Evolutionary conservation across 2,797 vertebrate species (phyloP).

Genomic region (Pelodytes ibericus): DNA sequence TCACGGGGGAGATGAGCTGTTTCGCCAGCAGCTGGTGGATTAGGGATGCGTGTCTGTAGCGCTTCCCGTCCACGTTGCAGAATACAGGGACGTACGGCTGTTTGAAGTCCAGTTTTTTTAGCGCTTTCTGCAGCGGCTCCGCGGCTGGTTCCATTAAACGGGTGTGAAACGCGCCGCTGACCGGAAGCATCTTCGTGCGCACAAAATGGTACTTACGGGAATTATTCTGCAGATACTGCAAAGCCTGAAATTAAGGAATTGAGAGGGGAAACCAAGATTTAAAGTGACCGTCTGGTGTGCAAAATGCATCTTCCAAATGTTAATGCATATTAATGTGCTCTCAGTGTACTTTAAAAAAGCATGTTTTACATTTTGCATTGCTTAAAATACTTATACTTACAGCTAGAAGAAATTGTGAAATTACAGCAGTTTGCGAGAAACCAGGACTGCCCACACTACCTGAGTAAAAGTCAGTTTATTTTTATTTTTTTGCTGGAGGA

Average conservation of each 20-base stretch:
- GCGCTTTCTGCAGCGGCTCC: constrained; percentile 76
- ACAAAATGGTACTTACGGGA: constrained; percentile 75
- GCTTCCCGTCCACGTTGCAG: constrained; percentile 85
- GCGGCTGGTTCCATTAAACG: constrained; percentile 83
- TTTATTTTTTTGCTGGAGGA: too few relatives aligned
- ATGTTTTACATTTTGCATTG: too few relatives aligned
- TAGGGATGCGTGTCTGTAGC: constrained; percentile 79
- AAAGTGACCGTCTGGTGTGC: too few relatives aligned
- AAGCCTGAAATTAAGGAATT: constrained; percentile 79
- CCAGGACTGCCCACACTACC: too few relatives aligned
- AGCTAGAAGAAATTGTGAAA: too few relatives aligned
- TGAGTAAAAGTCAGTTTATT: too few relatives aligned
- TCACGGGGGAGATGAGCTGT: constrained; percentile 88
- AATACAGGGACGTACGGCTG: constrained; percentile 83
- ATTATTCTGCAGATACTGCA: constrained; percentile 87
- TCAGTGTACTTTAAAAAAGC: too few relatives aligned
- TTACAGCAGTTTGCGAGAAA: too few relatives aligned
- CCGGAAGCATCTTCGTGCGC: constrained; percentile 78
- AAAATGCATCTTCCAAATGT: too few relatives aligned
- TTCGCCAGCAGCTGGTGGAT: constrained; percentile 78
- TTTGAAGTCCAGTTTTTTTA: constrained; percentile 76
- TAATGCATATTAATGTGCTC: too few relatives aligned
- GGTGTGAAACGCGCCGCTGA: constrained; percentile 93
- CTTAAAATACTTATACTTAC: too few relatives aligned
- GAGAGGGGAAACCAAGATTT: neutral